A percentile compares a stretch with the other conserved stretches of the same genome.
Conservation (phyloP, 2,888 invertebrate genomes). For the Troilus luridus region DNA sequence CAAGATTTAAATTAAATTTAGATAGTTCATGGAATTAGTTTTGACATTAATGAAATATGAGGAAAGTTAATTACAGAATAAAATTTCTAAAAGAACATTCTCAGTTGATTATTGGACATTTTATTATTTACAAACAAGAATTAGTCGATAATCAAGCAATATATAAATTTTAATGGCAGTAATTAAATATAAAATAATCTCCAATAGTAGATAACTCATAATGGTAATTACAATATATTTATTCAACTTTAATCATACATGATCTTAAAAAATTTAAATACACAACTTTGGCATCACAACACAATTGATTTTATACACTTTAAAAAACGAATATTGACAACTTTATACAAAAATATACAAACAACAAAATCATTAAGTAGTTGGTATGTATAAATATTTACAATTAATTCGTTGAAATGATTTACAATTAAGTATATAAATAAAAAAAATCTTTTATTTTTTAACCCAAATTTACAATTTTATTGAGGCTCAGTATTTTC, state of each 20-base stretch:
- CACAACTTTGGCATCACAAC: slow-evolving; percentile 44
- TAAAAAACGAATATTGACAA: slow-evolving; percentile 20
- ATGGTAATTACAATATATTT: slow-evolving; percentile 32
- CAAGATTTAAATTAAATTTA: too few relatives aligned
- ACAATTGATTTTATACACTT: slow-evolving; percentile 19
- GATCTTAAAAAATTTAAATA: background rate
- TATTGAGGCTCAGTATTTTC: background rate
- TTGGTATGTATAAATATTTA: slow-evolving; percentile 39
- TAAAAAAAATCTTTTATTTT: background rate
- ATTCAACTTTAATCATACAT: slow-evolving; percentile 11
- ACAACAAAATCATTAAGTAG: background rate
- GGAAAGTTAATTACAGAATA: background rate
- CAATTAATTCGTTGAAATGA: slow-evolving; percentile 32
- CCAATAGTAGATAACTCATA: background rate
- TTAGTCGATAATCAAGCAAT: background rate
- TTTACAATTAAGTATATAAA: background rate
- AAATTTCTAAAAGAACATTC: background rate
- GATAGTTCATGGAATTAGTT: too few relatives aligned
- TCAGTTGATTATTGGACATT: slow-evolving; percentile 23
- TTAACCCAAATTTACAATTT: background rate
- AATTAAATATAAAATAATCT: slow-evolving; percentile 8
- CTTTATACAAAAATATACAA: slow-evolving; percentile 47
- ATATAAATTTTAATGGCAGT: slow-evolving; percentile 14
- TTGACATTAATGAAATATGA: background rate
- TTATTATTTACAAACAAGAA: slow-evolving; percentile 38